These are phyloP conservation scores for Pyrgilauda ruficollis DNA, from an alignment of 2,113 vertebrate genomes.

Conservation along the genomic window DNA sequence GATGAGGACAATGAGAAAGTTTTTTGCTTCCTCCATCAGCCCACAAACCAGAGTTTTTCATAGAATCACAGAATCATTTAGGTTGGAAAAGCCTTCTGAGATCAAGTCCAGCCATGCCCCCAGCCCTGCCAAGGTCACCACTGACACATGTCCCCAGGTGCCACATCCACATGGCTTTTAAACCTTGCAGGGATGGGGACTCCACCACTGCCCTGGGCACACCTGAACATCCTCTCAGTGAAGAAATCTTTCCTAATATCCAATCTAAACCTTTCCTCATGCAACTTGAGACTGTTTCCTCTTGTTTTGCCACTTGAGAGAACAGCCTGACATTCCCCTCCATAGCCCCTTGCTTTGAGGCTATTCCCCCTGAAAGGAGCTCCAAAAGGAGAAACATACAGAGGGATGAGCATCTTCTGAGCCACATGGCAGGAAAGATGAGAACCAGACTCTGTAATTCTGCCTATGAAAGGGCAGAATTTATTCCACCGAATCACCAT, in stretches of 20 bases:
- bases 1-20: background rate
- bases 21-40: background rate
- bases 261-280: background rate
- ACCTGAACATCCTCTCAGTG: background rate
- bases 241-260: background rate
- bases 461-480: background rate
- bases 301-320: background rate
- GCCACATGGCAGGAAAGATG: rapidly evolving
- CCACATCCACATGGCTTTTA: background rate
- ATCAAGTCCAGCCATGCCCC: rapidly evolving
- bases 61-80: background rate
- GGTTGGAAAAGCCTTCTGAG: background rate
- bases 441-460: background rate
- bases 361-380: background rate
- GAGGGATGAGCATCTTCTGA: background rate
- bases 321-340: background rate
- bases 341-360: background rate
- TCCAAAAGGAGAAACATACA: background rate
- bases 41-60: background rate
- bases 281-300: too few species aligned
- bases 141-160: background rate
- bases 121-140: background rate
- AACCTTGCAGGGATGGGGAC: too few species aligned
- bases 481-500: background rate
- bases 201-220: background rate